Percentiles rank a stretch among this genome's conserved stretches.
Evolutionary conservation across 2,888 invertebrate species (phyloP).

Genomic region (Arge pagana): DNA sequence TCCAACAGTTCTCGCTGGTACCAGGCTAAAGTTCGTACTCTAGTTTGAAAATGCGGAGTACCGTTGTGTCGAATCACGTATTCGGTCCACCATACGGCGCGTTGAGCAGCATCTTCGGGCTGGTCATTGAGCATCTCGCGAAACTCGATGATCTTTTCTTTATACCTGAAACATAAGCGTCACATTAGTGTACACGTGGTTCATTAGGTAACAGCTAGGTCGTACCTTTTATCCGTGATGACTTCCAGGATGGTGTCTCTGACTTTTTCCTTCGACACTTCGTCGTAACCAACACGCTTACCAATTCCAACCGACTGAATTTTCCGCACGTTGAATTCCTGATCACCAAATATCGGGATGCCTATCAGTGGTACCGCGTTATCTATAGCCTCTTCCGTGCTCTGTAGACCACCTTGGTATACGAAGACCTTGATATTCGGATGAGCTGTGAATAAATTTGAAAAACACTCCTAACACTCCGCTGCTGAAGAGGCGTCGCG

Average conservation of each 20-base stretch:
- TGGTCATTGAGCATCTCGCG: neutral
- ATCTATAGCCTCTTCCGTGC: slow-evolving; percentile 3
- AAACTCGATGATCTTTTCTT: neutral
- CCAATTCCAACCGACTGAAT: neutral
- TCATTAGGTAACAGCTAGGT: neutral
- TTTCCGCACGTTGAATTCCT: neutral
- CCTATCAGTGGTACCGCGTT: neutral
- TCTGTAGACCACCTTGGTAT: slow-evolving; percentile 3
- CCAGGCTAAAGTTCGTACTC: neutral
- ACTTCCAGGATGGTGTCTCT: slow-evolving; percentile 3
- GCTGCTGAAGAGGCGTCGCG: no score
- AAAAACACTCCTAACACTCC: no score
- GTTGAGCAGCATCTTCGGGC: neutral
- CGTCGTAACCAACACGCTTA: neutral
- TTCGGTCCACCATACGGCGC: slow-evolving; percentile 2
- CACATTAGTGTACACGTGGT: neutral
- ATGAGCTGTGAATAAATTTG: neutral
- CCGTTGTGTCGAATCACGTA: slow-evolving; percentile 7
- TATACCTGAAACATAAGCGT: neutral
- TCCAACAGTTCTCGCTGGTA: neutral
- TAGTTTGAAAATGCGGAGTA: neutral
- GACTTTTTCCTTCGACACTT: neutral
- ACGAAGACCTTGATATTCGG: neutral
- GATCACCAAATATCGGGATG: neutral
- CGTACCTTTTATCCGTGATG: neutral